Percentiles rank a stretch among this genome's conserved stretches.
Evolutionary conservation across 2,888 invertebrate species (phyloP).

Genomic region (Charanyca ferruginea): DNA sequence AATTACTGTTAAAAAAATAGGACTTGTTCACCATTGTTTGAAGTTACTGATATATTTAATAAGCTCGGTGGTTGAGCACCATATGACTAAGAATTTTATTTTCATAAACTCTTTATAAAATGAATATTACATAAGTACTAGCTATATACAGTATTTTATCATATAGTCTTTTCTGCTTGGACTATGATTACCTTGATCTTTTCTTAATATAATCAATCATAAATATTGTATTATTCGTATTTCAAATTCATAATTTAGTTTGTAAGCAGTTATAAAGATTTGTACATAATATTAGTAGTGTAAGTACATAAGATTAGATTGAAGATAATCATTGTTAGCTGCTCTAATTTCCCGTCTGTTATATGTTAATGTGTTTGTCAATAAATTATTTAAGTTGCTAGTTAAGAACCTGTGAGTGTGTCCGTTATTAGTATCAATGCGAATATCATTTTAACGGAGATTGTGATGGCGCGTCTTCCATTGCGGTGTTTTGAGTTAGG

Average conservation of each 20-base stretch:
- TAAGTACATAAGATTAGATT: conserved; percentile 83
- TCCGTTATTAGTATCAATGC: conserved; percentile 35
- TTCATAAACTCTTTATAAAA: conserved; percentile 11
- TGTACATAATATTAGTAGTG: conserved; percentile 63
- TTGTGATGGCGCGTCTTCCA: conserved; percentile 28
- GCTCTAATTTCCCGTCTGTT: conserved; percentile 69
- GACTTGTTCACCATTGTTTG: background rate
- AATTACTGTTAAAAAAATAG: background rate
- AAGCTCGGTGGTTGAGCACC: conserved; percentile 2
- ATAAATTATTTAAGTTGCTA: conserved; percentile 44
- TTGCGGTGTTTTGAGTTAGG: background rate
- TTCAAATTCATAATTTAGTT: conserved; percentile 62
- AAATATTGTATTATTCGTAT: conserved; percentile 59
- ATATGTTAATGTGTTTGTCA: conserved; percentile 61
- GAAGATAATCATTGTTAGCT: conserved; percentile 86
- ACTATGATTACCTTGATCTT: conserved; percentile 90
- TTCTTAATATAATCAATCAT: conserved; percentile 76
- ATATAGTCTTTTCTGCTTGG: conserved; percentile 61
- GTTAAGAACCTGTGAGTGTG: conserved; percentile 40
- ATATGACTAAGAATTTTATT: conserved; percentile 22
- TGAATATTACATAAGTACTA: conserved; percentile 19
- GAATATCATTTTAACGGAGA: conserved; percentile 23
- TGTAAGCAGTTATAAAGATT: conserved; percentile 60
- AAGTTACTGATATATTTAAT: conserved; percentile 7
- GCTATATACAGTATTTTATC: conserved; percentile 39